Base-by-base conservation (phyloP, 2,113 vertebrate species). In the Ibidorhyncha struthersii region DNA sequence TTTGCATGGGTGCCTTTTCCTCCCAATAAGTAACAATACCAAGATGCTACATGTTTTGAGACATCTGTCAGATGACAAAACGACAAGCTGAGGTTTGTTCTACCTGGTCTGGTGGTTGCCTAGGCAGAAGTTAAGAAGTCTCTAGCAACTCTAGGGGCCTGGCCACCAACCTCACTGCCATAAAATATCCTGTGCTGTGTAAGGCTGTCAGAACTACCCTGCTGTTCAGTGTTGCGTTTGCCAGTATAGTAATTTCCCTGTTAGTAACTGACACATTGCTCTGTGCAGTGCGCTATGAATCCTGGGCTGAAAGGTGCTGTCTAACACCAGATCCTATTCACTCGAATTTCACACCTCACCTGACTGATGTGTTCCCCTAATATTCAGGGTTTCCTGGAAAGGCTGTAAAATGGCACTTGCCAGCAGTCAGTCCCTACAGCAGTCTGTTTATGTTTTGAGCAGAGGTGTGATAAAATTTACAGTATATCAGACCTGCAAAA, bases 261-360 rank as follows among this genome's bases (percentile, higher is more conserved):
- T 80, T 92, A 86, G 66, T 15, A 87, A 82, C 74, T 87, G 82
- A 69, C 81, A 82, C 34, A 14, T 45, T 87, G 38, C 62, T 94
- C 62, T 12, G 1, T 40, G 40, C 83, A 61, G 32, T 5, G 12
- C 1, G 3, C 47, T 87, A n/a, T 49, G 90, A 85, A 93, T 82
- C 66, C 70, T 76, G 62, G 62, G 40, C 49, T 84, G 72, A 88
- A 92, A 86, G 30, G 27, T 4, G 8, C 62, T 78, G 41, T 25
- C 58, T 89, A 95, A 96, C 92, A 96, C 77, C 80, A 84, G 58
- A 92, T 89, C 38, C 45, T 73, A 91, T 92, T 96, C 86, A 92
- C 32, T 21, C 5, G 3, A 59, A 84, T 70, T 93, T 97, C 92
- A 91, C 86, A 96, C 61, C 89, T 95, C 86, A 93, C 92, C 83